phyloP scores from a whole-genome alignment of 2,888 invertebrate species.

The Eilema caniola region DNA sequence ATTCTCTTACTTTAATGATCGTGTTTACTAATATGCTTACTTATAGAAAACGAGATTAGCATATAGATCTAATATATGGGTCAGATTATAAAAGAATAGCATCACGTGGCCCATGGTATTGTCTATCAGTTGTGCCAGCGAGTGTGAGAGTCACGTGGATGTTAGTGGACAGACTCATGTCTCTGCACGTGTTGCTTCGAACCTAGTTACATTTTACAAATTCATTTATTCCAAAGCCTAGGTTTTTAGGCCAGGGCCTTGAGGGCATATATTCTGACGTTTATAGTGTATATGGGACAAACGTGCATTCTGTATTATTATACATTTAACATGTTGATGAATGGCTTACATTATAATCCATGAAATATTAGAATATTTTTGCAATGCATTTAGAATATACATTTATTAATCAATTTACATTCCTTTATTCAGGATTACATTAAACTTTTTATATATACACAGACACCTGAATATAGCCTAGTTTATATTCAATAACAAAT shows the following conservation, averaged over 20 bases:
- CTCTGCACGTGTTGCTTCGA: slow-evolving; percentile 58
- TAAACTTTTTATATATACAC: background rate
- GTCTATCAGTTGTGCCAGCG: slow-evolving; percentile 15
- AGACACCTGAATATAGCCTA: background rate
- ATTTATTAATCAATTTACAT: background rate
- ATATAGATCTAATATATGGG: slow-evolving; percentile 41
- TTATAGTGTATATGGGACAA: slow-evolving; percentile 31
- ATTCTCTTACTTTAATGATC: background rate
- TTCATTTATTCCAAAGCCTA: slow-evolving; percentile 67
- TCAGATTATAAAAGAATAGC: slow-evolving; percentile 26
- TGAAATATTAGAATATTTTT: background rate
- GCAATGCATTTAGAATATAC: background rate
- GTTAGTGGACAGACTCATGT: slow-evolving; percentile 51
- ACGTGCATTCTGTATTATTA: slow-evolving; percentile 49
- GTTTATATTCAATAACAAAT: background rate
- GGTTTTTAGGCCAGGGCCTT: slow-evolving; percentile 65
- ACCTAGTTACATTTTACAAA: slow-evolving; percentile 62
- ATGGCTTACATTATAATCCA: background rate
- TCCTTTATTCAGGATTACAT: background rate
- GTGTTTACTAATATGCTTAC: slow-evolving; percentile 9
- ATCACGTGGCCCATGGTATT: slow-evolving; percentile 42
- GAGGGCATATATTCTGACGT: slow-evolving; percentile 26
- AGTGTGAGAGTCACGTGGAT: slow-evolving; percentile 60
- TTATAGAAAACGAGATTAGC: slow-evolving; percentile 24
- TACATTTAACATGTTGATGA: background rate